A percentile compares a stretch with the other conserved stretches of the same genome.
Evolutionary conservation across 2,797 vertebrate species (phyloP).

Genomic region (Salarias fasciatus): DNA sequence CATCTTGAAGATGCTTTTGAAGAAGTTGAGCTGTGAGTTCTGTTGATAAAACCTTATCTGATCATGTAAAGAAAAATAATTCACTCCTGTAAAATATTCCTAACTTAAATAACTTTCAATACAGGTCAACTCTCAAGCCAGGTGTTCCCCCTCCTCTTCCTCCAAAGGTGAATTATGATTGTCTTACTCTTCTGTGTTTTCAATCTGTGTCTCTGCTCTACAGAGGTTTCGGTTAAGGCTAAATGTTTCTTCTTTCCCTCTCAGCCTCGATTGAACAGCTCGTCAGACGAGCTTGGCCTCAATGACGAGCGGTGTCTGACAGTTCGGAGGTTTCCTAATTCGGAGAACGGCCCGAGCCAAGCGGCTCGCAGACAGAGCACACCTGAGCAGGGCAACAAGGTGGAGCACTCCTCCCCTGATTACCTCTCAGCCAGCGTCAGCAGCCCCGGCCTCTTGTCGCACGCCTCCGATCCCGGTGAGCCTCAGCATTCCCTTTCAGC

Average conservation of each 20-base stretch:
- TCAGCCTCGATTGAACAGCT: conserved; percentile 88
- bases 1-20: conserved; percentile 82
- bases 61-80: neutral
- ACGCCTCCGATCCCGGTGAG: conserved; percentile 77
- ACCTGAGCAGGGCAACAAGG: conserved; percentile 81
- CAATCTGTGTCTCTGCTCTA: too few relatives aligned
- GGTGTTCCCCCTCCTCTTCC: conserved; percentile 91
- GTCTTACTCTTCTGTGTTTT: neutral
- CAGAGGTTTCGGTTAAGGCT: neutral
- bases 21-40: conserved; percentile 82
- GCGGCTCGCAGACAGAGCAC: conserved; percentile 88
- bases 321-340: conserved; percentile 88
- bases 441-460: conserved; percentile 86
- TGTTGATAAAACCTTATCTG: neutral
- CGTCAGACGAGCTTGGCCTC: conserved; percentile 86
- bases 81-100: too few relatives aligned
- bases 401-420: conserved; percentile 70
- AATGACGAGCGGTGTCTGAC: conserved; percentile 90
- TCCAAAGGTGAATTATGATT: conserved; percentile 86
- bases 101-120: conserved; percentile 2
- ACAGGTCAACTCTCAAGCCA: conserved; percentile 91
- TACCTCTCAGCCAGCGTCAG: conserved; percentile 88
- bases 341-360: conserved; percentile 82
- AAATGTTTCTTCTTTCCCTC: neutral
- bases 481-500: neutral